Evolutionary conservation across 2,797 vertebrate species (phyloP), one percentile per base, ranked within the genome.

Genomic region (Taenioides sp.): DNA sequence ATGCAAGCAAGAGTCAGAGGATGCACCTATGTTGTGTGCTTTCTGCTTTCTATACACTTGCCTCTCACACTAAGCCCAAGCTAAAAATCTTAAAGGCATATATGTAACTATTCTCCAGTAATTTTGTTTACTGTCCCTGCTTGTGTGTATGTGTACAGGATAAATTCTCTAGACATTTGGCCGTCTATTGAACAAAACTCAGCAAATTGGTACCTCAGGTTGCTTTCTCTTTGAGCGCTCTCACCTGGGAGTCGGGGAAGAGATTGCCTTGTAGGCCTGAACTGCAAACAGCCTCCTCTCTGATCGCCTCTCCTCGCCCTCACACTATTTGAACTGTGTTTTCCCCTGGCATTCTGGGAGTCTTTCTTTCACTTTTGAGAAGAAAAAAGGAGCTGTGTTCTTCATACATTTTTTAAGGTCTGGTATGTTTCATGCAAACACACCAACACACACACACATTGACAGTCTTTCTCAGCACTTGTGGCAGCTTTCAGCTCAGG

Each of bases 341-440:
- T 92, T 93, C 95, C 94, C 92, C 89, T 86, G 93, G 92, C 93
- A 88, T 87, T 91, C 83, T 90, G 86, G 88, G 88, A 94, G 88
- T 87, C 82, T 77, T 80, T 91, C 84, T 91, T 89, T 91, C 89
- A 94, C 82, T 90, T 90, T 86, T 60, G 79, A 87, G 90, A 93
- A 91, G 90, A 87, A 91, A 65, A 65, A 47, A 49, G 37, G n/a
- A 86, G 81, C 89, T 87, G 91, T 88, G 92, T 87, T 94, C 92
- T 91, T 94, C 94, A 95, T 95, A 90, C 94, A 95, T 96, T 95
- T 96, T 94, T 95, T 92, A 95, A 94, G 90, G 89, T 49, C 3
- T 80, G 86, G 80, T 87, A 82, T 86, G 85, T 74, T 87, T 84
- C 83, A 87, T 80, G 86, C 86, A 86, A 80, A 85, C 75, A 73